phyloP scores from a whole-genome alignment of 2,113 vertebrate species.

The Pampusana beccarii region DNA sequence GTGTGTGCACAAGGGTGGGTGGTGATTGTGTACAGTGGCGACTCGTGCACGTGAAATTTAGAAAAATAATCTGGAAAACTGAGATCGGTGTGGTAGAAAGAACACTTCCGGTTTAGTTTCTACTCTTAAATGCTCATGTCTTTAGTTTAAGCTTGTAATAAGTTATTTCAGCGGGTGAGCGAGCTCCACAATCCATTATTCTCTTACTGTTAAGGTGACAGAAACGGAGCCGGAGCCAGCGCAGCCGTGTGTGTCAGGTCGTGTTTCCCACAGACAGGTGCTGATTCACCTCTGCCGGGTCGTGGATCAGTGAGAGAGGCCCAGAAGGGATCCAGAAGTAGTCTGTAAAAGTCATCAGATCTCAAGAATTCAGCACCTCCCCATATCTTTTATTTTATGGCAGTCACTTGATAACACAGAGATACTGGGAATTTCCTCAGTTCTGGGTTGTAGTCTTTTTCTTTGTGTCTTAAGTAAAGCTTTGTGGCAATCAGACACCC shows the following conservation, averaged over 20 bases:
- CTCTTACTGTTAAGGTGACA: neutral
- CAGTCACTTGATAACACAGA: neutral
- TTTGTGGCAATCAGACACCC: neutral
- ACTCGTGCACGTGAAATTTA: neutral
- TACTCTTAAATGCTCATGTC: neutral
- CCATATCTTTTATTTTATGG: neutral
- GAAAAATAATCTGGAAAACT: neutral
- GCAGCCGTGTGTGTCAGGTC: neutral
- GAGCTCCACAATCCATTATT: neutral
- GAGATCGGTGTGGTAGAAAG: neutral
- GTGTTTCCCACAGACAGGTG: neutral
- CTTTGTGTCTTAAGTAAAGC: neutral
- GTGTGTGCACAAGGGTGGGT: neutral
- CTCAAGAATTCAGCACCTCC: neutral
- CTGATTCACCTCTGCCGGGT: neutral
- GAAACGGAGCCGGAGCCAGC: neutral
- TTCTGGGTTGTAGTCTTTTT: neutral
- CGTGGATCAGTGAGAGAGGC: neutral
- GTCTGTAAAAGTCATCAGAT: neutral
- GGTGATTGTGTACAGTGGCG: accelerated
- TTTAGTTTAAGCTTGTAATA: neutral
- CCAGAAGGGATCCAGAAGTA: neutral
- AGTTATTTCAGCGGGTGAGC: neutral
- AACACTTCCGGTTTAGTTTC: neutral
- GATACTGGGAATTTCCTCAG: neutral